Percentiles rank a stretch among this genome's conserved stretches.
Evolutionary conservation across 2,888 invertebrate genomes (phyloP).

Genomic region (Thera britannica): DNA sequence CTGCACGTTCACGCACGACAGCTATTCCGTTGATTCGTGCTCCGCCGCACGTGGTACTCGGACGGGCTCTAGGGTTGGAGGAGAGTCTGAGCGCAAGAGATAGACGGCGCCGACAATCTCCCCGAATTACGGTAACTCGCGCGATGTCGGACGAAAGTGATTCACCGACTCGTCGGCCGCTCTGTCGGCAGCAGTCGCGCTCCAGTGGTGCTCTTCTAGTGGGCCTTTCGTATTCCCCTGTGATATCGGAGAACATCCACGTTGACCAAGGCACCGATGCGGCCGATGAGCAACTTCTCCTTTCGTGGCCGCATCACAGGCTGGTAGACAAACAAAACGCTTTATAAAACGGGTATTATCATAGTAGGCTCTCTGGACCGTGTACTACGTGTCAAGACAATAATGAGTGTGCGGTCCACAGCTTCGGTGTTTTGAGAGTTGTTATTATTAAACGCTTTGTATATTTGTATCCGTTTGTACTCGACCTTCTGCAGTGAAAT

Average conservation of each 20-base stretch:
- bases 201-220: constrained; percentile 80
- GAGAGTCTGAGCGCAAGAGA: constrained; percentile 61
- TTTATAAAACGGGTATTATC: constrained; percentile 73
- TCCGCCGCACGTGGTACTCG: constrained; percentile 86
- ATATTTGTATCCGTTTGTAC: constrained; percentile 58
- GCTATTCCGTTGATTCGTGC: constrained; percentile 81
- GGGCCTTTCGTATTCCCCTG: constrained; percentile 78
- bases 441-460: constrained; percentile 71
- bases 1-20: constrained; percentile 63
- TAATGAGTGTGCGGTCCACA: constrained; percentile 69
- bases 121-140: constrained; percentile 89
- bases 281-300: constrained; percentile 79
- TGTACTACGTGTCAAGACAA: constrained; percentile 69
- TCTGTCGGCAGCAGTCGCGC: constrained; percentile 79
- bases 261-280: constrained; percentile 66
- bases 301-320: constrained; percentile 82
- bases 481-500: constrained; percentile 72
- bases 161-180: constrained; percentile 78
- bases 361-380: constrained; percentile 55
- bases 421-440: constrained; percentile 63
- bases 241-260: constrained; percentile 63
- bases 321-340: constrained; percentile 63
- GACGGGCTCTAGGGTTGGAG: constrained; percentile 85
- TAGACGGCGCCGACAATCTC: constrained; percentile 83
- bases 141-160: constrained; percentile 90